Conservation (phyloP, 2,113 vertebrate species). For the Aplodontia rufa region DNA sequence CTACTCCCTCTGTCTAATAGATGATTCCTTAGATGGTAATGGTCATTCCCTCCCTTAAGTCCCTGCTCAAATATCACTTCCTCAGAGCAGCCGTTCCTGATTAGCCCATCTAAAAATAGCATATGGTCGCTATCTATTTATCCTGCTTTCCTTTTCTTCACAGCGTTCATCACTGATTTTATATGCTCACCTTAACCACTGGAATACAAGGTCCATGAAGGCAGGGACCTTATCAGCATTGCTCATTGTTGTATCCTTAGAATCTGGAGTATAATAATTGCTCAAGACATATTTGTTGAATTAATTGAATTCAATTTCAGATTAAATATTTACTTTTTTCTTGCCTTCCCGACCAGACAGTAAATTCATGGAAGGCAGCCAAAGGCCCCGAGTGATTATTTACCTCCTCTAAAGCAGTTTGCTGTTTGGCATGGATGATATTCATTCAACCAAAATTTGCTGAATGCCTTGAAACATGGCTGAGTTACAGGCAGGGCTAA, state of each 20-base stretch:
- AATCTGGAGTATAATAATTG: neutral
- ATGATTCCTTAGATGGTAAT: slow-evolving; percentile 4
- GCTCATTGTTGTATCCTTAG: neutral
- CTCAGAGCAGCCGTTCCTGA: slow-evolving; percentile 64
- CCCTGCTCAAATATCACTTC: slow-evolving; percentile 55
- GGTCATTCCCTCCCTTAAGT: neutral
- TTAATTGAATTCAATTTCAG: slow-evolving; percentile 41
- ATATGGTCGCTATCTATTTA: neutral
- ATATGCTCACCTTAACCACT: neutral
- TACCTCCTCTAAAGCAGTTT: slow-evolving; percentile 50
- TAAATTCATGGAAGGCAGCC: slow-evolving; percentile 51
- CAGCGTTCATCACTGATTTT: neutral
- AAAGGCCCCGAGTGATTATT: slow-evolving; percentile 46
- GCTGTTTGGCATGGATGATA: neutral
- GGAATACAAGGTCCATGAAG: neutral
- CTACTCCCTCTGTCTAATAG: neutral
- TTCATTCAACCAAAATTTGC: slow-evolving; percentile 1
- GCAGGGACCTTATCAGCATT: neutral
- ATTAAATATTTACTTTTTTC: slow-evolving; percentile 60
- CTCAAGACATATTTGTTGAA: slow-evolving; percentile 47
- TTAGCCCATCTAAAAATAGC: slow-evolving; percentile 61
- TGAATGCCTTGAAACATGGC: neutral
- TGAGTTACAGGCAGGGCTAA: neutral
- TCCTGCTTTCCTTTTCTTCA: neutral
- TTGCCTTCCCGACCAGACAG: slow-evolving; percentile 5